phyloP scores from a whole-genome alignment of 2,888 invertebrate genomes.

The Branchipolynoe longqiensis region DNA sequence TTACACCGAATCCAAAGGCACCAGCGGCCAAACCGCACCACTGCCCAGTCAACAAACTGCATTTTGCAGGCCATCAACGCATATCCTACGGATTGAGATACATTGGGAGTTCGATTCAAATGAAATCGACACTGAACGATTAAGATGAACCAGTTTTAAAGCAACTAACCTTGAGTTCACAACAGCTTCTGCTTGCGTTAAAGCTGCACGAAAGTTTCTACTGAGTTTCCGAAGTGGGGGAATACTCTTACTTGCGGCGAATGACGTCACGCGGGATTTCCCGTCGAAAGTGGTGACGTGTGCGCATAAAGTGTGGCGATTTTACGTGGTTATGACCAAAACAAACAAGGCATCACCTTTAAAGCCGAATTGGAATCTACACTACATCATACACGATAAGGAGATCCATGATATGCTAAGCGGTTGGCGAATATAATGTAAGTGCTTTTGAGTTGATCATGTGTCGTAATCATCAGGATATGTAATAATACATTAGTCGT shows the following conservation, averaged over 20 bases:
- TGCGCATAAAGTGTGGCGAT: slow-evolving; percentile 2
- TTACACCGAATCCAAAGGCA: no score
- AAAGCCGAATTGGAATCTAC: background rate
- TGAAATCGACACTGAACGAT: no score
- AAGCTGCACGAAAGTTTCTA: slow-evolving; percentile 23
- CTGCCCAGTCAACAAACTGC: no score
- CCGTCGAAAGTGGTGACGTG: slow-evolving; percentile 5
- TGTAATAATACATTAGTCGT: background rate
- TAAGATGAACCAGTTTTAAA: no score
- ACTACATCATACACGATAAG: background rate
- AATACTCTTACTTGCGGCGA: background rate
- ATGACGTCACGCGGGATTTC: slow-evolving; percentile 42
- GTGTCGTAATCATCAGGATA: background rate
- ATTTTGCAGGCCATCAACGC: no score
- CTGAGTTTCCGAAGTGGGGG: slow-evolving; percentile 7
- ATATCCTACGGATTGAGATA: no score
- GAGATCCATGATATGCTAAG: background rate
- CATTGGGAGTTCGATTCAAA: no score
- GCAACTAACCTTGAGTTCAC: background rate
- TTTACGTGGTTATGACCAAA: slow-evolving; percentile 2
- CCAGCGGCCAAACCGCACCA: no score
- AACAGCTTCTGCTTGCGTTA: background rate
- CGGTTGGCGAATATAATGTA: background rate
- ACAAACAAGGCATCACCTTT: slow-evolving; percentile 13
- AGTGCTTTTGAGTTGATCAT: background rate